phyloP scores from a whole-genome alignment of 2,113 vertebrate genomes.

The Pionites leucogaster region DNA sequence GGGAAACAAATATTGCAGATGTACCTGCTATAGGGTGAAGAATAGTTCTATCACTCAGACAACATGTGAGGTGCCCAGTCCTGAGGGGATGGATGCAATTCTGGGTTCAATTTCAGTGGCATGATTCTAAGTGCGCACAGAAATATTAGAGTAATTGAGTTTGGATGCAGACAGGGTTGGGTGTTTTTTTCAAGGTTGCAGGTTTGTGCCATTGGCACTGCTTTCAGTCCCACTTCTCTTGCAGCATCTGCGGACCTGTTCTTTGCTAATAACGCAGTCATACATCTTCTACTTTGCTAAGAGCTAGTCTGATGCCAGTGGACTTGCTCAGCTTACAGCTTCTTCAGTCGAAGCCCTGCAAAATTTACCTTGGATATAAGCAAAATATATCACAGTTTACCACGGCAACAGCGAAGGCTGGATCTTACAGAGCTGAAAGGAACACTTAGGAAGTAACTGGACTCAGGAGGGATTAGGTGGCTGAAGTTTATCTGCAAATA shows the following conservation, averaged over 20 bases:
- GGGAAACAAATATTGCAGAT: not conserved
- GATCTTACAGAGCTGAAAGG: not conserved
- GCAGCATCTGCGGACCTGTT: not conserved
- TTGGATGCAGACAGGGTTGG: not conserved
- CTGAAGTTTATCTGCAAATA: not conserved
- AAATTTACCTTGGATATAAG: not conserved
- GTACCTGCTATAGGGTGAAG: not conserved
- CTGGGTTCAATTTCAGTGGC: not conserved
- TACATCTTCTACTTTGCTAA: not conserved
- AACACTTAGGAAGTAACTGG: not conserved
- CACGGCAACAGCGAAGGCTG: not conserved
- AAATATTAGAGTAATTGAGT: not conserved
- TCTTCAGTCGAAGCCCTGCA: not conserved
- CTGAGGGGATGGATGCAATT: not conserved
- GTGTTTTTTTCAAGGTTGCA: not conserved
- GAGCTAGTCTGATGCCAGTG: not conserved
- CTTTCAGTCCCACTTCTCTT: not conserved
- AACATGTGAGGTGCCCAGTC: rapidly evolving
- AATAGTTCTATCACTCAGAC: not conserved
- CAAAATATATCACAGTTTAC: not conserved
- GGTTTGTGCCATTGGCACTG: rapidly evolving
- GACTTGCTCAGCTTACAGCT: not conserved
- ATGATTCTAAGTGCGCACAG: not conserved
- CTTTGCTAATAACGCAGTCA: not conserved
- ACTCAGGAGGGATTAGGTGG: not conserved